Conservation (phyloP, 2,113 vertebrate genomes). For the Mastomys coucha region DNA sequence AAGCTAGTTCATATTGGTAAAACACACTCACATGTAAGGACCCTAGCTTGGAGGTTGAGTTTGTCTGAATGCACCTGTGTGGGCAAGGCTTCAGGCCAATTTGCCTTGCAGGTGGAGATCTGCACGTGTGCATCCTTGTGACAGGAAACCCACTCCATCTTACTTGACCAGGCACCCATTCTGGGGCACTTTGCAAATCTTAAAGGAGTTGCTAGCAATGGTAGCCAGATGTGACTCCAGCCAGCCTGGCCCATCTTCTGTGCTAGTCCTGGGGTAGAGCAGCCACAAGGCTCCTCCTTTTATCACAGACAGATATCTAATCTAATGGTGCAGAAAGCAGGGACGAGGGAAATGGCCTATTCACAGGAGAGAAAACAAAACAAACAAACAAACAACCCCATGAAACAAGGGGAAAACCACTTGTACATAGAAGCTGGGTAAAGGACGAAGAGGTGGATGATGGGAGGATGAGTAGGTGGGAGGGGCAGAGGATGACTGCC, state of each 20-base stretch:
- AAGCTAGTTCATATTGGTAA: too few relatives aligned
- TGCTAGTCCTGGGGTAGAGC: background rate
- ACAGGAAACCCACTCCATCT: background rate
- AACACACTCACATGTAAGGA: background rate
- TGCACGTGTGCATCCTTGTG: background rate
- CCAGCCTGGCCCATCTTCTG: background rate
- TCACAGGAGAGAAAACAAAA: background rate
- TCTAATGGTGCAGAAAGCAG: background rate
- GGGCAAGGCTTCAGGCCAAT: background rate
- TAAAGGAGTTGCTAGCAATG: background rate
- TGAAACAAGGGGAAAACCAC: background rate
- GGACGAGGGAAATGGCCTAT: background rate
- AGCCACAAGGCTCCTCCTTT: background rate
- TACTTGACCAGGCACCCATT: background rate
- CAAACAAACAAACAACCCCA: background rate
- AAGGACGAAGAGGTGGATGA: background rate
- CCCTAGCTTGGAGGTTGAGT: background rate
- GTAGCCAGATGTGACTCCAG: background rate
- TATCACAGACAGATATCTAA: slow-evolving; percentile 38
- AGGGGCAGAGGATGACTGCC: too few relatives aligned
- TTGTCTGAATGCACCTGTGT: background rate
- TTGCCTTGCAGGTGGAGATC: slow-evolving; percentile 56
- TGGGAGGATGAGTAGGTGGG: background rate
- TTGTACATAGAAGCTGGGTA: too few relatives aligned
- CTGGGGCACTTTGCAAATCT: background rate